phyloP scores from a whole-genome alignment of 2,888 invertebrate genomes.

The Xanthia togata region DNA sequence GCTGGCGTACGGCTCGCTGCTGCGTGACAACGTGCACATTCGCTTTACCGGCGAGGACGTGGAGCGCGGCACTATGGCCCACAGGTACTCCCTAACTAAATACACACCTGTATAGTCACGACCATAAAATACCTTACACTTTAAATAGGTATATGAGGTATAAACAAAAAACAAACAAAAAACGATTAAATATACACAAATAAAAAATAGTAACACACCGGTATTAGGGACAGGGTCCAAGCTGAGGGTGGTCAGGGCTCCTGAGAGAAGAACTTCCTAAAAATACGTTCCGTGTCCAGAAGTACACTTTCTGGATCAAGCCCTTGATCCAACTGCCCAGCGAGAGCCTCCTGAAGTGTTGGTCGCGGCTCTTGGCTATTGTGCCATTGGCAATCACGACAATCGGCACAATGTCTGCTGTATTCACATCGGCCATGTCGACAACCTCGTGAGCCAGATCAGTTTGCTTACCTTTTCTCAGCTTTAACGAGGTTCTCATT shows the following conservation, averaged over 20 bases:
- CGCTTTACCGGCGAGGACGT: constrained; percentile 95
- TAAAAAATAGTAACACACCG: not conserved
- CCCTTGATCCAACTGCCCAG: too few relatives aligned
- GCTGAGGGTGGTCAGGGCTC: not conserved
- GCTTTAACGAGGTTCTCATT: too few relatives aligned
- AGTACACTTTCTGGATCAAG: too few relatives aligned
- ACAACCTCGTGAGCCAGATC: not conserved
- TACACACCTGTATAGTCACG: constrained; percentile 45
- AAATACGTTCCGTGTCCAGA: too few relatives aligned
- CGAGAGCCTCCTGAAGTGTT: too few relatives aligned
- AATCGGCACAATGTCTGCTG: not conserved
- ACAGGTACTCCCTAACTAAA: constrained; percentile 77
- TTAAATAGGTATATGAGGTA: too few relatives aligned
- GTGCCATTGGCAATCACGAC: not conserved
- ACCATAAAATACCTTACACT: not conserved
- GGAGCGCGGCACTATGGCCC: constrained; percentile 95
- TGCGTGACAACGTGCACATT: constrained; percentile 94
- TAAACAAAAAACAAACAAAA: too few relatives aligned
- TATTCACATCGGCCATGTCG: not conserved
- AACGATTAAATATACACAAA: too few relatives aligned
- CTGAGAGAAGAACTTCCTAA: too few relatives aligned
- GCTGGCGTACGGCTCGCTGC: constrained; percentile 93
- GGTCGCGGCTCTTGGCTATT: too few relatives aligned
- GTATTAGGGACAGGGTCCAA: not conserved
- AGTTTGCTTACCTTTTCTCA: not conserved